phyloP scores from a whole-genome alignment of 2,113 vertebrate genomes.

The Ceyx melanurus region DNA sequence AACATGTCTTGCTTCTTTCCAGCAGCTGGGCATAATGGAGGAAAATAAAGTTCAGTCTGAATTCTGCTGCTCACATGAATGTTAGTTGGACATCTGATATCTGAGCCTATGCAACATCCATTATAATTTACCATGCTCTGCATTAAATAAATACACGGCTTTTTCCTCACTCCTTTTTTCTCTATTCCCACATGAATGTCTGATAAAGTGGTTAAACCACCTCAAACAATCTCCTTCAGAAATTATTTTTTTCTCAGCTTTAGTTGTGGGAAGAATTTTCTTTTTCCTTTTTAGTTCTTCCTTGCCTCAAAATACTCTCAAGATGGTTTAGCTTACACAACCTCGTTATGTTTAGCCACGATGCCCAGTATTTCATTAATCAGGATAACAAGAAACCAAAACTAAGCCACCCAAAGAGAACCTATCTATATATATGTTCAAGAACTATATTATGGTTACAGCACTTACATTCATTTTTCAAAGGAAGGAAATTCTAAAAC shows the following conservation, averaged over 20 bases:
- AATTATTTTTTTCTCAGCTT: not conserved
- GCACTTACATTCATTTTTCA: not conserved
- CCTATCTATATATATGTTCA: not conserved
- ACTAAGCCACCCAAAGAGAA: not conserved
- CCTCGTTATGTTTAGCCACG: not conserved
- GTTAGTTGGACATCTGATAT: conserved; percentile 45
- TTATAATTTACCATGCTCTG: conserved; percentile 26
- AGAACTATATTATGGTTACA: not conserved
- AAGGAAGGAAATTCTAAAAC: not conserved
- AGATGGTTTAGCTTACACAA: not conserved
- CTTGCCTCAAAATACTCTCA: not conserved
- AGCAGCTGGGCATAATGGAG: conserved; percentile 32
- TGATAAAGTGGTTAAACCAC: conserved; percentile 41
- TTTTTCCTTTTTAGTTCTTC: not conserved
- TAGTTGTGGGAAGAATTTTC: not conserved
- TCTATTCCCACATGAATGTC: not conserved
- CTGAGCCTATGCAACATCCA: conserved; percentile 22
- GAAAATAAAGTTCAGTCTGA: conserved; percentile 44
- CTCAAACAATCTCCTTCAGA: conserved; percentile 3
- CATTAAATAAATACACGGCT: not conserved
- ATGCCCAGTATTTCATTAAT: not conserved
- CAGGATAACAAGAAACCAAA: conserved; percentile 6
- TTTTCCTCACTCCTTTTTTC: conserved; percentile 7
- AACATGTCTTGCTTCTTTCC: not conserved
- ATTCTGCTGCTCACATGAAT: conserved; percentile 34